A percentile compares a stretch with the other conserved stretches of the same genome.
These are phyloP conservation scores for Nymphalis polychloros DNA, from an alignment of 2,888 invertebrate genomes.

Conservation along the genomic window DNA sequence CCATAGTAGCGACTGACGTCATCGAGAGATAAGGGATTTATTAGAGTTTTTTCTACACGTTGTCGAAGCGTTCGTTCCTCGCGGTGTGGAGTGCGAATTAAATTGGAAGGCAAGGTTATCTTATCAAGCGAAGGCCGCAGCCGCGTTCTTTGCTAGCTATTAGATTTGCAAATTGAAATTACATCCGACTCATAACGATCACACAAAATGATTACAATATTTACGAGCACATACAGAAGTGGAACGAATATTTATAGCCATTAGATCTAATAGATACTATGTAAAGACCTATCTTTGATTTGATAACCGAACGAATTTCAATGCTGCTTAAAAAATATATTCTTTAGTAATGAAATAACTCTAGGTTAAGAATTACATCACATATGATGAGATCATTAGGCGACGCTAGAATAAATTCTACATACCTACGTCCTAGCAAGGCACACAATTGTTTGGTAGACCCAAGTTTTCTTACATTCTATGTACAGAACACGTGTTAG, in stretches of 20 bases:
- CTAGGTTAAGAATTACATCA: neutral
- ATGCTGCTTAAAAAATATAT: neutral
- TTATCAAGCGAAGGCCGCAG: slow-evolving; percentile 69
- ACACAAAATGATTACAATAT: slow-evolving; percentile 8
- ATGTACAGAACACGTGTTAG: slow-evolving; percentile 20
- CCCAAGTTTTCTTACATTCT: slow-evolving; percentile 5
- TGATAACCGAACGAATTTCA: neutral
- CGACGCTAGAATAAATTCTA: slow-evolving; percentile 14
- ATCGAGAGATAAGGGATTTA: slow-evolving; percentile 57
- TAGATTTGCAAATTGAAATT: slow-evolving; percentile 31
- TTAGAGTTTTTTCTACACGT: slow-evolving; percentile 52
- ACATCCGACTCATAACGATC: slow-evolving; percentile 24
- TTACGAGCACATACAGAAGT: neutral
- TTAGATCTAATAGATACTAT: neutral
- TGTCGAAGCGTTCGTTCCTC: slow-evolving; percentile 27
- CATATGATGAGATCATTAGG: neutral
- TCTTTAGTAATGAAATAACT: neutral
- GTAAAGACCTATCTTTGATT: neutral
- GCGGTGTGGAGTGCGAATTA: slow-evolving; percentile 58
- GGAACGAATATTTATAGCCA: neutral
- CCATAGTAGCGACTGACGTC: slow-evolving; percentile 26
- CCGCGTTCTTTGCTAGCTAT: slow-evolving; percentile 26
- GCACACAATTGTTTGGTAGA: slow-evolving; percentile 3
- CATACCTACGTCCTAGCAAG: neutral
- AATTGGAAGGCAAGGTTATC: slow-evolving; percentile 81